Conservation (phyloP, 2,797 vertebrate genomes). For the Chelonia mydas region DNA sequence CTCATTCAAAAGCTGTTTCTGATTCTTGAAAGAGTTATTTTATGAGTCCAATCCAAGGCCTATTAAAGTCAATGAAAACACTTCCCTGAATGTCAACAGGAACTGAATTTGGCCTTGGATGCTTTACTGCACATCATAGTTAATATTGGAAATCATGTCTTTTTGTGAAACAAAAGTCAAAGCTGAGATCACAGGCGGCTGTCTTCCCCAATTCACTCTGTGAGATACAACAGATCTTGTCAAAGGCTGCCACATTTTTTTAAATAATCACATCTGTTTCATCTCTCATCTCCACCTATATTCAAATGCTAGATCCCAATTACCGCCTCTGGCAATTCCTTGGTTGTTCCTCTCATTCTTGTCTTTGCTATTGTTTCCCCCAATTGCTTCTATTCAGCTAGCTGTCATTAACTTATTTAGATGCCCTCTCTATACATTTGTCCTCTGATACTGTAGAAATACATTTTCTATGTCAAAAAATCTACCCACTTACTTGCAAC, state of each 20-base stretch:
- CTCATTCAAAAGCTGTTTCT: fast-evolving
- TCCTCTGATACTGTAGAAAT: background rate
- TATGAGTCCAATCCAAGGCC: fast-evolving
- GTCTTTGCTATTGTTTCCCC: background rate
- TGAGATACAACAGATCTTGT: background rate
- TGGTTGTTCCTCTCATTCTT: background rate
- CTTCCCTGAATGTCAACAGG: fast-evolving
- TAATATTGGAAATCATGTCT: background rate
- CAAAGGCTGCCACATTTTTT: background rate
- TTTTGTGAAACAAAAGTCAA: background rate
- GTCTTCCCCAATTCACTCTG: background rate
- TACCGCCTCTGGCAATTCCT: background rate
- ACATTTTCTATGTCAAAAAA: background rate
- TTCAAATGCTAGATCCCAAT: background rate
- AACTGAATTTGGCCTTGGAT: fast-evolving
- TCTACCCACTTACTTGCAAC: background rate
- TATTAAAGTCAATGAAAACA: background rate
- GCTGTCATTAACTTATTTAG: background rate
- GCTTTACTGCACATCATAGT: background rate
- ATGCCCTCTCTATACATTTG: background rate
- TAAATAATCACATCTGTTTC: background rate
- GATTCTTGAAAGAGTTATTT: background rate
- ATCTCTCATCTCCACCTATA: background rate
- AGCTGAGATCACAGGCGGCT: background rate
- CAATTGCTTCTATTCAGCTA: background rate